These are phyloP conservation scores for Ancistrus triradiatus DNA, from an alignment of 2,113 vertebrate genomes.

Conservation along the genomic window DNA sequence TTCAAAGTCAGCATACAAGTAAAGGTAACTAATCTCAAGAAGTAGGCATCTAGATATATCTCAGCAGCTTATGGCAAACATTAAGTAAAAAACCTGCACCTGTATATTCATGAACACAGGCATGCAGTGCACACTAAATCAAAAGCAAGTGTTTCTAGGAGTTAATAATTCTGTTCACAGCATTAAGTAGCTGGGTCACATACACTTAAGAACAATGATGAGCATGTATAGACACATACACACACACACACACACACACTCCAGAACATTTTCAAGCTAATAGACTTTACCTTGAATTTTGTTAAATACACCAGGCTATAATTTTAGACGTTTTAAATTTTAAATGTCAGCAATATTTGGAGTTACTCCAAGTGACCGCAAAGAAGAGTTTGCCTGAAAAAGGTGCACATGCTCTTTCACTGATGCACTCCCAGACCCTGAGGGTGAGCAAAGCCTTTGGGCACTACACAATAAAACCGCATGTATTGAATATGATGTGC, in stretches of 20 bases:
- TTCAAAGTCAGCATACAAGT: slow-evolving; percentile 15
- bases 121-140: slow-evolving; percentile 6
- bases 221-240: not conserved
- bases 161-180: slow-evolving; percentile 28
- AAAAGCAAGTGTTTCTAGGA: slow-evolving; percentile 22
- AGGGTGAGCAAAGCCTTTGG: no score
- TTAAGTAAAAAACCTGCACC: slow-evolving; percentile 4
- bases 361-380: slow-evolving; percentile 25
- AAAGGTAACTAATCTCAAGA: slow-evolving; percentile 12
- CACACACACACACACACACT: not conserved
- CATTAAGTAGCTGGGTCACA: slow-evolving; percentile 22
- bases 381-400: slow-evolving; percentile 13
- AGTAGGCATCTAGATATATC: slow-evolving; percentile 1
- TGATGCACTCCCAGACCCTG: slow-evolving; percentile 2
- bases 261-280: slow-evolving; percentile 16
- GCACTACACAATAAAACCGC: no score
- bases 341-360: slow-evolving; percentile 20
- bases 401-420: slow-evolving; percentile 4
- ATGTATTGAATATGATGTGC: no score
- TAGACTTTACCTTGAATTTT: slow-evolving; percentile 25
- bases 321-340: not conserved
- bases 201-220: not conserved
- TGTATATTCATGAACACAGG: slow-evolving; percentile 4
- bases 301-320: slow-evolving; percentile 1
- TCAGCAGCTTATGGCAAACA: slow-evolving; percentile 4